Percentiles rank a stretch among this genome's conserved stretches.
Evolutionary conservation across 2,888 invertebrate genomes (phyloP).

Genomic region (Axea sp.): DNA sequence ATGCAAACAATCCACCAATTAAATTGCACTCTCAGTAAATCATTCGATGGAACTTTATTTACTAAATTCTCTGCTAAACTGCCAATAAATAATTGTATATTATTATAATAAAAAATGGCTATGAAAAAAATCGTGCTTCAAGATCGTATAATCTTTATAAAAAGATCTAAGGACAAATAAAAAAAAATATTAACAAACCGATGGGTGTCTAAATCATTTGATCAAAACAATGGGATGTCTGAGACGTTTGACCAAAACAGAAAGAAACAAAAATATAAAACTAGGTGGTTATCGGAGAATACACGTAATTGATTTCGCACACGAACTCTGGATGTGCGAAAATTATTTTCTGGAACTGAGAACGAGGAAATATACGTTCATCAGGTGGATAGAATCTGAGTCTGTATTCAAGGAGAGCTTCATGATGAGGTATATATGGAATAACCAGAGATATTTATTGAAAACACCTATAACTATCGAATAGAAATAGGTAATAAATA

Average conservation of each 20-base stretch:
- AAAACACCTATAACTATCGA: too few species aligned
- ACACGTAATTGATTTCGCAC: too few species aligned
- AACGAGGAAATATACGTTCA: slow-evolving; percentile 59
- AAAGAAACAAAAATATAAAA: background rate
- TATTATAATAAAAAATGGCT: too few species aligned
- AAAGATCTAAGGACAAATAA: slow-evolving; percentile 1
- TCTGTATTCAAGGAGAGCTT: slow-evolving; percentile 54
- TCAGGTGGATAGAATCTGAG: slow-evolving; percentile 50
- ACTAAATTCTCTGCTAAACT: too few species aligned
- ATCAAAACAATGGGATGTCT: too few species aligned
- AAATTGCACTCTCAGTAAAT: too few species aligned
- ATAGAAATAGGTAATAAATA: too few species aligned
- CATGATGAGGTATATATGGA: slow-evolving; percentile 27
- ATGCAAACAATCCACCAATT: too few species aligned
- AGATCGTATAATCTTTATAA: slow-evolving; percentile 46
- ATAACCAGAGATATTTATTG: slow-evolving; percentile 55
- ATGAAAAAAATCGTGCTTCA: too few species aligned
- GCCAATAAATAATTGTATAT: too few species aligned
- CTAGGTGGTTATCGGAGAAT: slow-evolving; percentile 34
- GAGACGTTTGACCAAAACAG: background rate
- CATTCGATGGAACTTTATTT: too few species aligned
- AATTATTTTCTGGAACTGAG: slow-evolving; percentile 61
- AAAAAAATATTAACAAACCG: slow-evolving; percentile 2
- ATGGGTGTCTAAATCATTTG: slow-evolving; percentile 7
- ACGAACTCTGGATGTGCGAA: too few species aligned